These are phyloP conservation scores for Coranthus polyacanthus DNA, from an alignment of 2,797 vertebrate species.

Conservation along the genomic window DNA sequence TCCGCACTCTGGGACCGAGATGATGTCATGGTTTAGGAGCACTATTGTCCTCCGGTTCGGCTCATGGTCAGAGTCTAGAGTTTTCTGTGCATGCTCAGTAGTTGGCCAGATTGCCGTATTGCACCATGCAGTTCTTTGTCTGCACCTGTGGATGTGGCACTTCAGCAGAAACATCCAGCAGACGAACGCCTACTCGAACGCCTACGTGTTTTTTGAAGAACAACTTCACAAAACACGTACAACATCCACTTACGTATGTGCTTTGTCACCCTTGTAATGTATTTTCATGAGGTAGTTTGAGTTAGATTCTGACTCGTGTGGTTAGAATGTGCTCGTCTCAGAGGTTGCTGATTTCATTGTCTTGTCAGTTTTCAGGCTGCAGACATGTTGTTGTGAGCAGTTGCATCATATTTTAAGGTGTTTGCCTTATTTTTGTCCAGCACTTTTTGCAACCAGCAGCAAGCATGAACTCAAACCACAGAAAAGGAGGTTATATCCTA, in stretches of 20 bases:
- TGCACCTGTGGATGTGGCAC: constrained; percentile 46
- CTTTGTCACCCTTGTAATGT: too few relatives aligned
- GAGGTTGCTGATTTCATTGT: neutral
- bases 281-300: too few relatives aligned
- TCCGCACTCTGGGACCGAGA: constrained; percentile 39
- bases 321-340: neutral
- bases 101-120: constrained; percentile 64
- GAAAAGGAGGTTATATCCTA: neutral
- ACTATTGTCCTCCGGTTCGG: constrained; percentile 75
- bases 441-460: neutral
- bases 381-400: neutral
- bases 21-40: constrained; percentile 80
- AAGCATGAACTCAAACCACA: neutral
- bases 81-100: constrained; percentile 78
- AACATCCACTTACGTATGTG: neutral
- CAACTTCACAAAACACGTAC: too few relatives aligned
- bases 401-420: neutral
- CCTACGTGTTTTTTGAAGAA: too few relatives aligned
- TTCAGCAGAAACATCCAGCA: constrained; percentile 1
- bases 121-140: constrained; percentile 67
- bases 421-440: neutral
- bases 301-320: too few relatives aligned
- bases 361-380: constrained; percentile 3
- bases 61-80: constrained; percentile 71
- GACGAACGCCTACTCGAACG: too few relatives aligned